Percentiles rank a stretch among this genome's conserved stretches.
These are phyloP conservation scores for Pseudorectes ferrugineus DNA, from an alignment of 2,113 vertebrate species.

Conservation along the genomic window DNA sequence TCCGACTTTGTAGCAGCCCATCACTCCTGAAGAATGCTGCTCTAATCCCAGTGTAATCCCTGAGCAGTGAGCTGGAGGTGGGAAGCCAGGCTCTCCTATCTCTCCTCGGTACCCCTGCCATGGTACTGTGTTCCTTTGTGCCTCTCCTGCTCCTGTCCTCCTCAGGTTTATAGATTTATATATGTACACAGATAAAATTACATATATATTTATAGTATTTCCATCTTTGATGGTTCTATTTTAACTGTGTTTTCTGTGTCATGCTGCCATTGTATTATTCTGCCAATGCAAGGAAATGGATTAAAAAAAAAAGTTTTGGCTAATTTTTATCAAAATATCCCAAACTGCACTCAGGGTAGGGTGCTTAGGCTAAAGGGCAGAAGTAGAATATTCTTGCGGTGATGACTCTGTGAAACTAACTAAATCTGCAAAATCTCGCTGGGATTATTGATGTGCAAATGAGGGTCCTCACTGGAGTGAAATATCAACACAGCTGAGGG, in stretches of 20 bases:
- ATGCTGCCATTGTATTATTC: conserved; percentile 38
- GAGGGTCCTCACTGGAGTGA: not conserved
- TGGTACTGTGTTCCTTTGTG: fast-evolving
- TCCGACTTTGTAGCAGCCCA: not conserved
- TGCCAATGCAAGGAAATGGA: conserved; percentile 1
- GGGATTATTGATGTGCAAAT: not conserved
- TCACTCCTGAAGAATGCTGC: not conserved
- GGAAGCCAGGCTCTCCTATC: not conserved
- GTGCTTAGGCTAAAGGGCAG: not conserved
- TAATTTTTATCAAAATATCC: conserved; percentile 27
- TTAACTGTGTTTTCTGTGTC: conserved; percentile 62
- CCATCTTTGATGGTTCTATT: conserved; percentile 36
- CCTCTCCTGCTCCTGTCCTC: not conserved
- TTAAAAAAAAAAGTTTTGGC: not conserved
- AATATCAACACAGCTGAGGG: not conserved
- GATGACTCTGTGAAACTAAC: not conserved
- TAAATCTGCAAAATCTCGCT: not conserved
- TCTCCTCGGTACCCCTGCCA: not conserved
- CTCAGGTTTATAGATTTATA: not conserved
- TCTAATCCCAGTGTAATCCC: fast-evolving
- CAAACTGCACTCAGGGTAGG: not conserved
- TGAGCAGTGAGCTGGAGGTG: fast-evolving
- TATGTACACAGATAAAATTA: not conserved
- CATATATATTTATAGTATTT: not conserved
- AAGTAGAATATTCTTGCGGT: not conserved